Conservation (phyloP, 1,140 invertebrate genomes). For the Gryon sp. region DNA sequence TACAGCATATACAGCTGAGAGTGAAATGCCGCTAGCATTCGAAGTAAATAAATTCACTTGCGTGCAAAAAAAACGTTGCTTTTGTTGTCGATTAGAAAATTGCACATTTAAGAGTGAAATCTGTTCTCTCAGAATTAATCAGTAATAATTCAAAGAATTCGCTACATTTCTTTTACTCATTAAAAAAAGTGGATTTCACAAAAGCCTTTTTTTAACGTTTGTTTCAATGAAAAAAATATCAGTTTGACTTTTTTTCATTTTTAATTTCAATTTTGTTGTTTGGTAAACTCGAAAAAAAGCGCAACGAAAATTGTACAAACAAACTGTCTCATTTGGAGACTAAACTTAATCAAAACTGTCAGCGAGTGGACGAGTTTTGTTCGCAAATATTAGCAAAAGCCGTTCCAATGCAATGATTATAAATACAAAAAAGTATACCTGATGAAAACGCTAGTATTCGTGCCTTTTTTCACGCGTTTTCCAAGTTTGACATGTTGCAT, state of each 20-base stretch:
- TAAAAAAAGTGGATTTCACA: no score
- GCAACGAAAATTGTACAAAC: no score
- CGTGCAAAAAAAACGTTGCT: slow-evolving; percentile 5
- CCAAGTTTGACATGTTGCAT: slow-evolving; percentile 7
- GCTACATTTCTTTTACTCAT: no score
- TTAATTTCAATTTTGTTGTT: no score
- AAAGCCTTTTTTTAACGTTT: no score
- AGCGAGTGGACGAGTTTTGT: background rate
- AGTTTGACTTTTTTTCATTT: no score
- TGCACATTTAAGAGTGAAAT: slow-evolving; percentile 6
- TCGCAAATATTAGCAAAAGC: background rate
- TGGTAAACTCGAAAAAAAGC: no score
- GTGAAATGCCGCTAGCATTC: background rate
- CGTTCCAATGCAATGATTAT: slow-evolving; percentile 12
- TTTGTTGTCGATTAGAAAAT: slow-evolving; percentile 12
- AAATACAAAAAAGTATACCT: background rate
- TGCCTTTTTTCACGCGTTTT: slow-evolving; percentile 13
- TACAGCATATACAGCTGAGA: background rate
- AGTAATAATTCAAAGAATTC: no score
- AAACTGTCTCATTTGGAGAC: background rate
- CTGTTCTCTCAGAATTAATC: no score
- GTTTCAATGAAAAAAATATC: no score
- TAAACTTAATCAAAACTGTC: slow-evolving; percentile 1
- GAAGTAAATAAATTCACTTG: slow-evolving; percentile 5
- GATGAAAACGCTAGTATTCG: background rate